Evolutionary conservation across 23 tunicate genomes (phyloP), one percentile per base, ranked within the genome.

Genomic region (Corella eumyota): DNA sequence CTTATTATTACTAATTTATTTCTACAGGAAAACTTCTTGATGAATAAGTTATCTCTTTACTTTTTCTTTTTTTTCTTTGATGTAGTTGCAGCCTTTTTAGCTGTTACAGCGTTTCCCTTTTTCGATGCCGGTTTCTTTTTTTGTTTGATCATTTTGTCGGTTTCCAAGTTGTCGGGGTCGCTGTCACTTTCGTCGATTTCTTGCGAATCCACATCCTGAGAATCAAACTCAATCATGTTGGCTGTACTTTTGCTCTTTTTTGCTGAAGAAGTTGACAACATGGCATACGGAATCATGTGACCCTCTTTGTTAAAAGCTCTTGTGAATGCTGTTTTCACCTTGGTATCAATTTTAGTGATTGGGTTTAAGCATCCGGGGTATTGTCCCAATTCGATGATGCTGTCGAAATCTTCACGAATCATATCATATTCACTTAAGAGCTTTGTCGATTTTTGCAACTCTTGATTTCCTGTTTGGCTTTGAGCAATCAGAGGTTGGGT

Each of bases 241-340:
- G 67, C 21, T 13, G 31, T 34, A 30, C 60, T 71, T 15, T 36
- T 44, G 7, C 3, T 45, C 55, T 73, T 73, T 63, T 82, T 82
- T 29, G 60, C 46, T 9, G 81, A 66, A 0, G 83, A 68, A 20
- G 74, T 68, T 3, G 92, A 82, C 38, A 59, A 57, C 0, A 85
- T 73, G 22, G 95, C 78, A 76, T 76, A 85, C 0, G 95, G 95
- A 2, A 75, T 76, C 38, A 69, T 46, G 63, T 76, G 90, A 52
- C 72, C 54, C 33, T 73, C 78, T 64, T 80, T 90, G 64, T 90
- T 90, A 34, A 63, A 90, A 6, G 76, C 63, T 45, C 97, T 61
- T 21, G 97, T 90, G 47, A 90, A 79, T 0, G 97, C 82, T 0
- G 90, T 47, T 37, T 90, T 90, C 35, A 90, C 97, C 73, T 90